These are phyloP conservation scores for Bufotes viridis DNA, from an alignment of 2,797 vertebrate genomes.

Conservation along the genomic window DNA sequence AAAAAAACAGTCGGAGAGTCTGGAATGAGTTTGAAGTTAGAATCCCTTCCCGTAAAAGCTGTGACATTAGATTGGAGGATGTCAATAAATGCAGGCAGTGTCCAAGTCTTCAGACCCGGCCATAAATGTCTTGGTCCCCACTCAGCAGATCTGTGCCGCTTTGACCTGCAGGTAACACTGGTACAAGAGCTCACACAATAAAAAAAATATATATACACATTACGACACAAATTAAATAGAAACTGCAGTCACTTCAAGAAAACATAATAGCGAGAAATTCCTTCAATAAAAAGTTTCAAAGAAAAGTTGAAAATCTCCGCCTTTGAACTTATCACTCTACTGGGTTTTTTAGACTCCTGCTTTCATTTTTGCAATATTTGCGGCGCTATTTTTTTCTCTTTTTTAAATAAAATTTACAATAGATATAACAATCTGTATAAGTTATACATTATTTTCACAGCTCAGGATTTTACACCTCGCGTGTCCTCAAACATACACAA, in stretches of 20 bases:
- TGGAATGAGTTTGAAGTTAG: not conserved
- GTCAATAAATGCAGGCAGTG: not conserved
- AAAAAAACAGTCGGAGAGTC: not conserved
- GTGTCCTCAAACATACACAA: slow-evolving; percentile 34
- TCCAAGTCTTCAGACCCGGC: not conserved
- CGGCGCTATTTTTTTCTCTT: slow-evolving; percentile 67
- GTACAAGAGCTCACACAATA: slow-evolving; percentile 31
- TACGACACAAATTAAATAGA: slow-evolving; percentile 53
- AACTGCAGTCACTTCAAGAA: slow-evolving; percentile 27
- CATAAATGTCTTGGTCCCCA: slow-evolving; percentile 30
- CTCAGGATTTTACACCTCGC: slow-evolving; percentile 39
- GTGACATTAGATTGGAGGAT: not conserved
- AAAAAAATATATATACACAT: slow-evolving; percentile 8
- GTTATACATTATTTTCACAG: slow-evolving; percentile 63
- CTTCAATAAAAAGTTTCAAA: not conserved
- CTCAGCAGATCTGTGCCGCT: not conserved
- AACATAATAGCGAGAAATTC: slow-evolving; percentile 23
- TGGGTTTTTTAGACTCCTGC: slow-evolving; percentile 68
- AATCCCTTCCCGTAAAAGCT: not conserved
- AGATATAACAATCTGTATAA: slow-evolving; percentile 70
- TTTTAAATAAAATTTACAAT: slow-evolving; percentile 74
- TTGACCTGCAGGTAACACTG: slow-evolving; percentile 17
- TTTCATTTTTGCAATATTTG: slow-evolving; percentile 73
- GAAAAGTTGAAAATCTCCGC: not conserved
- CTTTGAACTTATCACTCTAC: not conserved